Evolutionary conservation across 2,113 vertebrate genomes (phyloP).

Genomic region (human (Homo sapiens)): DNA sequence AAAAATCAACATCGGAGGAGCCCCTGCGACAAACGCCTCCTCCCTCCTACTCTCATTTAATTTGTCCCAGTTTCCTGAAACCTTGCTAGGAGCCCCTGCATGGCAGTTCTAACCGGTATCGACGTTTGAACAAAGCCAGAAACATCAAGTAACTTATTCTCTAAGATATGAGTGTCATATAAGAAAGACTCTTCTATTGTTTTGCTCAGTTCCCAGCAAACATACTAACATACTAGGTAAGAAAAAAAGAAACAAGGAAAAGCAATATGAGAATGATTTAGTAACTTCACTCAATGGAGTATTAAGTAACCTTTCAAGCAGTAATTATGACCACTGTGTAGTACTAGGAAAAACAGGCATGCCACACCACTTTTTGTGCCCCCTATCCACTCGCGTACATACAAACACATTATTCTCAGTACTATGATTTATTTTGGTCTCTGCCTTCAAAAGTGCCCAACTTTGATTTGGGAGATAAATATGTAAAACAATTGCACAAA

Average conservation of each 20-base stretch:
- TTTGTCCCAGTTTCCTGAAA: accelerated
- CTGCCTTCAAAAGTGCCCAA: no score
- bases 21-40: no score
- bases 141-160: no score
- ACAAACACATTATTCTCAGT: no score
- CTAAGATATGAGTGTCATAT: accelerated
- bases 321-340: accelerated
- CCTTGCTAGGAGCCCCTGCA: background rate
- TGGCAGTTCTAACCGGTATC: accelerated
- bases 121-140: background rate
- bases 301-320: accelerated
- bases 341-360: accelerated
- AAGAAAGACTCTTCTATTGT: background rate
- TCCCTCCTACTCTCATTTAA: background rate
- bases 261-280: accelerated
- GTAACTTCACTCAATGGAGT: accelerated
- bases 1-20: background rate
- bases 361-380: no score
- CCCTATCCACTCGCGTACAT: no score
- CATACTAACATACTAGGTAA: background rate
- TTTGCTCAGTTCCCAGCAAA: background rate
- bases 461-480: no score
- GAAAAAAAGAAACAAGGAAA: background rate
- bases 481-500: no score
- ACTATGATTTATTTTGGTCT: no score